A percentile compares a stretch with the other conserved stretches of the same genome.
These are phyloP conservation scores for Hipparchia sbordonii DNA, from an alignment of 2,888 invertebrate genomes.

Conservation along the genomic window DNA sequence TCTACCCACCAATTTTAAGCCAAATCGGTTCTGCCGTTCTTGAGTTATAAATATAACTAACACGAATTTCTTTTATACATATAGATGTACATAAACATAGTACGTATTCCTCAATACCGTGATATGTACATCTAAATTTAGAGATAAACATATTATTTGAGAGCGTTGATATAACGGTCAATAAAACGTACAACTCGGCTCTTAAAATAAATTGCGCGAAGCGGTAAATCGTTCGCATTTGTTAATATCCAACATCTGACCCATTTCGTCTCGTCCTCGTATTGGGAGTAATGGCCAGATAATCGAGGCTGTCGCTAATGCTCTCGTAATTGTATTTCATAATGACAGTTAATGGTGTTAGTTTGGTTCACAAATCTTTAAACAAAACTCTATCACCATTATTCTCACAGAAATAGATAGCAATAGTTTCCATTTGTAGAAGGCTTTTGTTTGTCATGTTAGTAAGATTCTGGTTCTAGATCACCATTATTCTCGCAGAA, in stretches of 20 bases:
- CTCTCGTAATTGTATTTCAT: background rate
- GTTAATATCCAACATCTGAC: slow-evolving; percentile 20
- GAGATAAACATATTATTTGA: slow-evolving; percentile 3
- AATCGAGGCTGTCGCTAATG: slow-evolving; percentile 8
- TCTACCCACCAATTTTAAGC: no score
- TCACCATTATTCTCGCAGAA: no score
- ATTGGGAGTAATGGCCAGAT: slow-evolving; percentile 7
- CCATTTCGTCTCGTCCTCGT: slow-evolving; percentile 12
- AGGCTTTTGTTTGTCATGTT: no score
- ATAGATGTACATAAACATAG: no score
- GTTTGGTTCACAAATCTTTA: no score
- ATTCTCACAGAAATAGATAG: no score
- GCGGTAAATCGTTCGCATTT: slow-evolving; percentile 1
- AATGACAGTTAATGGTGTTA: background rate
- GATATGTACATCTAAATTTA: background rate
- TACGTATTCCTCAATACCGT: background rate
- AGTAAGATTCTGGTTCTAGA: no score
- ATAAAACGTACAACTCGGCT: background rate
- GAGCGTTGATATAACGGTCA: slow-evolving; percentile 6
- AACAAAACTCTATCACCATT: no score
- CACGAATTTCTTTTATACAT: no score
- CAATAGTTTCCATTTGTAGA: no score
- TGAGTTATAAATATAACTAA: no score
- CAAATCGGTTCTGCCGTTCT: no score
- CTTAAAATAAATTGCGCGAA: background rate